A percentile compares a stretch with the other conserved stretches of the same genome.
Evolutionary conservation across 2,888 invertebrate species (phyloP).

Genomic region (Hipparchia sbordonii): DNA sequence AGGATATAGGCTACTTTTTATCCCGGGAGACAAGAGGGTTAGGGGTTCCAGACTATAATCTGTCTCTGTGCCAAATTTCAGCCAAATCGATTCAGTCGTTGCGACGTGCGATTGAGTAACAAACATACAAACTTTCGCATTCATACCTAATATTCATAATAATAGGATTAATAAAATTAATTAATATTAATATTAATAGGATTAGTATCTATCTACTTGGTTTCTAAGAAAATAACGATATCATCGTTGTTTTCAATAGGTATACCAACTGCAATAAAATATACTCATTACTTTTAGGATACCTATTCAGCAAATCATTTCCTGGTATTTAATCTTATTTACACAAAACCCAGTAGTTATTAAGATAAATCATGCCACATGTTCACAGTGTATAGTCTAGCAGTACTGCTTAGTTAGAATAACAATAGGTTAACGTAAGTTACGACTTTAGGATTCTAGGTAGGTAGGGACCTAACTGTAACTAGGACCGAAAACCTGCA

Average conservation of each 20-base stretch:
- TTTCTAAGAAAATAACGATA: background rate
- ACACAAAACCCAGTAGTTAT: background rate
- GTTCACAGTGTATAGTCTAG: background rate
- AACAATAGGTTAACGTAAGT: background rate
- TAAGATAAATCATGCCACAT: background rate
- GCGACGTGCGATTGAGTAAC: too few relatives aligned
- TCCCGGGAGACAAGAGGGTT: too few relatives aligned
- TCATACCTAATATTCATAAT: too few relatives aligned
- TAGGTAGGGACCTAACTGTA: background rate
- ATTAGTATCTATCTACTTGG: background rate
- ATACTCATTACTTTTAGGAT: background rate
- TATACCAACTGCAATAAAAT: background rate
- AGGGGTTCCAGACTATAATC: too few relatives aligned
- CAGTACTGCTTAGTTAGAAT: background rate
- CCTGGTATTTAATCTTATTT: background rate
- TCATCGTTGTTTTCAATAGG: background rate
- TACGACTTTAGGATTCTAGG: background rate
- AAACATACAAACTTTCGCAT: too few relatives aligned
- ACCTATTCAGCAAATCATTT: background rate
- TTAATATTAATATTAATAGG: too few relatives aligned
- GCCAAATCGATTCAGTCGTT: too few relatives aligned
- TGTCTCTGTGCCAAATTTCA: too few relatives aligned
- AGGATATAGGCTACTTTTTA: too few relatives aligned
- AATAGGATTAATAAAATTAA: too few relatives aligned
- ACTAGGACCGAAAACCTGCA: background rate